A percentile compares a stretch with the other conserved stretches of the same genome.
Evolutionary conservation across 2,113 vertebrate species (phyloP).

Genomic region (Catharus fuscescens): DNA sequence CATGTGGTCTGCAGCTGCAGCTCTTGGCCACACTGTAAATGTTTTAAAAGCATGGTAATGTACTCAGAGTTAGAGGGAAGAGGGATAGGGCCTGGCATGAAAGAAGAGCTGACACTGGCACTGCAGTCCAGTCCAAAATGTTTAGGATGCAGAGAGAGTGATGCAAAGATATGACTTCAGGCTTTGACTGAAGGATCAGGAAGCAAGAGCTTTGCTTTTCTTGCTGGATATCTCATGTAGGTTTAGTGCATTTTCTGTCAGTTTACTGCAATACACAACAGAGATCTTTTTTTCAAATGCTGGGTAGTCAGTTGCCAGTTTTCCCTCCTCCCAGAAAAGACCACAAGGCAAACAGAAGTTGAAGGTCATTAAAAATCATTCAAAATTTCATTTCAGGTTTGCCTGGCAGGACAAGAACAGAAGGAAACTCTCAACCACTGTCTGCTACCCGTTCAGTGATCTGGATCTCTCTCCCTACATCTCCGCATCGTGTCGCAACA

Average conservation of each 20-base stretch:
- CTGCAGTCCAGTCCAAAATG: background rate
- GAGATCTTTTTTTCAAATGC: background rate
- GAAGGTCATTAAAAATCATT: background rate
- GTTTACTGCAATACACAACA: background rate
- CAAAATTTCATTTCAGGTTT: constrained; percentile 60
- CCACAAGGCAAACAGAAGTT: background rate
- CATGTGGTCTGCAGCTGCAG: background rate
- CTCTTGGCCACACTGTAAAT: background rate
- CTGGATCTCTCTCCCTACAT: constrained; percentile 81
- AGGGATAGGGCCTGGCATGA: background rate
- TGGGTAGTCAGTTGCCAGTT: background rate
- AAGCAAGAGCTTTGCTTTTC: background rate
- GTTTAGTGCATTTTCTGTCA: background rate
- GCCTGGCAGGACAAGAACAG: constrained; percentile 70
- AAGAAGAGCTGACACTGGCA: background rate
- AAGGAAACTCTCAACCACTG: constrained; percentile 81
- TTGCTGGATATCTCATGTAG: background rate
- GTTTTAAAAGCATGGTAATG: background rate
- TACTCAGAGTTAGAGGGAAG: background rate
- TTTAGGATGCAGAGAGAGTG: background rate
- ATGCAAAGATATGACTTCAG: background rate
- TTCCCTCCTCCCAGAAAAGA: background rate
- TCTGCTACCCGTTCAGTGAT: constrained; percentile 75
- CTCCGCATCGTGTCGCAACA: constrained; percentile 40
- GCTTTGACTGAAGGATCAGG: background rate